Conservation (phyloP, 1,140 invertebrate species). For the Drosophila malerkotliana region DNA sequence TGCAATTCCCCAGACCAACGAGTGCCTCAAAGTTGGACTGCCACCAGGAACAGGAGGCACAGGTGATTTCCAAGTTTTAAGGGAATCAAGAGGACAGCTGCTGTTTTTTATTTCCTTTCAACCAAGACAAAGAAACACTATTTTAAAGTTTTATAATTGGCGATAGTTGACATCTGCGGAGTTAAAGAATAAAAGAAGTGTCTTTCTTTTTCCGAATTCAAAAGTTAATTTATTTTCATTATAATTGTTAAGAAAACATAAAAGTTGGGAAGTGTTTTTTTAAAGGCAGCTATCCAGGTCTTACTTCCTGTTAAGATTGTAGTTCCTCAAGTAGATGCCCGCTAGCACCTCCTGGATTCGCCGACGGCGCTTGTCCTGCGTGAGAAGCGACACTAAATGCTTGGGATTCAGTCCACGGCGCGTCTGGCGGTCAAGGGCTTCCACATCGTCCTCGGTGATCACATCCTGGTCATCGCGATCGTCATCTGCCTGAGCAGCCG, state of each 20-base stretch:
- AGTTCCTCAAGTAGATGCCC: constrained; percentile 67
- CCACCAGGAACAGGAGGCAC: neutral
- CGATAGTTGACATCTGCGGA: neutral
- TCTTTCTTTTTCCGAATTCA: neutral
- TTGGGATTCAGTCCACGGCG: constrained; percentile 52
- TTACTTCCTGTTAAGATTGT: constrained; percentile 64
- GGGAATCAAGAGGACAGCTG: neutral
- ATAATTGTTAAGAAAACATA: neutral
- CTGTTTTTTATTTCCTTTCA: neutral
- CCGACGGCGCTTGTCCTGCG: constrained; percentile 64
- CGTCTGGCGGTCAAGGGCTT: constrained; percentile 45
- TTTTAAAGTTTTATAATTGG: neutral
- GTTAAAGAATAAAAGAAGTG: neutral
- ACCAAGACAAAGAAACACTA: neutral
- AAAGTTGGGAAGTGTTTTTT: too few relatives aligned
- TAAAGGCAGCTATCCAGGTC: neutral
- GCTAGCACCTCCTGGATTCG: constrained; percentile 68
- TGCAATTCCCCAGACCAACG: neutral
- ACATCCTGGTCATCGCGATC: constrained; percentile 31
- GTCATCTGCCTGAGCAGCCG: constrained; percentile 6
- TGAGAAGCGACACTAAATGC: constrained; percentile 46
- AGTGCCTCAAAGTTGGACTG: neutral
- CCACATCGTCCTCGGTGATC: constrained; percentile 44
- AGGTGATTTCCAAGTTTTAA: neutral
- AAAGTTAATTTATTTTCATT: neutral